A percentile compares a stretch with the other conserved stretches of the same genome.
phyloP scores from a whole-genome alignment of 2,113 vertebrate genomes.

The Polypterus senegalus region DNA sequence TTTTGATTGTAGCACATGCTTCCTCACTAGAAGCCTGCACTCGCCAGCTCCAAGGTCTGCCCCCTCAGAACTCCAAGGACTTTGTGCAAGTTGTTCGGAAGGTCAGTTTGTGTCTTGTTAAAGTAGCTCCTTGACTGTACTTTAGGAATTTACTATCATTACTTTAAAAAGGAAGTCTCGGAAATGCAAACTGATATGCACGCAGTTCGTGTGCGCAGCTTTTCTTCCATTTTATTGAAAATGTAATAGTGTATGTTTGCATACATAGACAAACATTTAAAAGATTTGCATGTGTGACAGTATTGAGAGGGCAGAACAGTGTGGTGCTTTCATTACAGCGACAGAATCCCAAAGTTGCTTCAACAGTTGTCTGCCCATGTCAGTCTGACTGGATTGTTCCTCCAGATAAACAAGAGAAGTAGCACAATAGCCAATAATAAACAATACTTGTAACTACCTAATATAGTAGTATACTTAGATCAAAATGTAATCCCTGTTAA shows the following conservation, averaged over 20 bases:
- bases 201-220: no score
- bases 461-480: not conserved
- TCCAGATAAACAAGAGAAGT: not conserved
- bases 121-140: not conserved
- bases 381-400: not conserved
- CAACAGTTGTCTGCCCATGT: not conserved
- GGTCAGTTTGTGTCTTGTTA: slow-evolving; percentile 41
- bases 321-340: not conserved
- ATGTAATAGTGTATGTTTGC: no score
- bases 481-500: not conserved
- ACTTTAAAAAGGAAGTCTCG: not conserved
- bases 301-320: no score
- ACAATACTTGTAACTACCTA: not conserved
- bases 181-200: no score
- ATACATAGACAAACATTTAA: no score
- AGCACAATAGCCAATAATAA: not conserved
- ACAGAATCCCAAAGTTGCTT: not conserved
- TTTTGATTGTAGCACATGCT: slow-evolving; percentile 90
- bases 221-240: no score
- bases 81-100: slow-evolving; percentile 96
- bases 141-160: not conserved
- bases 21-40: slow-evolving; percentile 96
- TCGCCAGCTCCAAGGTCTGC: slow-evolving; percentile 88
- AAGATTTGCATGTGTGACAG: no score
- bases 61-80: slow-evolving; percentile 90